Evolutionary conservation across 2,888 invertebrate genomes (phyloP).

Genomic region (Zootermopsis nevadensis): DNA sequence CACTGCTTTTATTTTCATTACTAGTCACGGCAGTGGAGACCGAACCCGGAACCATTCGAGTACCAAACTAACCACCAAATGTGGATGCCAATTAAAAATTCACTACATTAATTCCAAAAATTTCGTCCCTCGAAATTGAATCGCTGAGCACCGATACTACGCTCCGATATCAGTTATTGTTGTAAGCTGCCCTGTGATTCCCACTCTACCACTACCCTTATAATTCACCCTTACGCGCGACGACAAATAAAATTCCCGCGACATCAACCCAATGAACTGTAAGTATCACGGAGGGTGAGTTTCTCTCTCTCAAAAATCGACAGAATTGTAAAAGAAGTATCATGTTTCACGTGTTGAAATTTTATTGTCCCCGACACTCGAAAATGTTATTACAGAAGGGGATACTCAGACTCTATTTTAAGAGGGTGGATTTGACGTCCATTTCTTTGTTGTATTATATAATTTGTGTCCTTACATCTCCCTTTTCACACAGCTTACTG

Average conservation of each 20-base stretch:
- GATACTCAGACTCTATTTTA: conserved; percentile 33
- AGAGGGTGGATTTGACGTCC: conserved; percentile 30
- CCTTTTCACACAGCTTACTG: conserved; percentile 24
- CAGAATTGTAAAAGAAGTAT: conserved; percentile 38
- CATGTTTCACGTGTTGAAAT: conserved; percentile 36
- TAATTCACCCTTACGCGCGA: conserved; percentile 12
- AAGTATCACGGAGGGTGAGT: conserved; percentile 4
- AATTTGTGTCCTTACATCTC: not conserved
- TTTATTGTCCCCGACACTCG: conserved; percentile 41
- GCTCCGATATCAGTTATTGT: not conserved
- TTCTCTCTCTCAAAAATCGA: conserved; percentile 10
- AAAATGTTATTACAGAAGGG: conserved; percentile 32
- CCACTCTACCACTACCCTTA: not conserved
- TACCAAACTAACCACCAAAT: too few relatives aligned
- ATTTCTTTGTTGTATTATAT: conserved; percentile 36
- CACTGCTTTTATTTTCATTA: too few relatives aligned
- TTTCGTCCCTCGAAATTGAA: too few relatives aligned
- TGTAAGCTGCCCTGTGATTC: not conserved
- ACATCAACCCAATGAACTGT: conserved; percentile 39
- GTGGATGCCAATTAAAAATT: too few relatives aligned
- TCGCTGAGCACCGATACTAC: not conserved
- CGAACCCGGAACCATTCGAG: too few relatives aligned
- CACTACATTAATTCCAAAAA: too few relatives aligned
- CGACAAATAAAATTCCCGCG: conserved; percentile 22
- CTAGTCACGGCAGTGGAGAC: too few relatives aligned